Evolutionary conservation across 2,113 vertebrate genomes (phyloP).

Genomic region (Gallinago media): DNA sequence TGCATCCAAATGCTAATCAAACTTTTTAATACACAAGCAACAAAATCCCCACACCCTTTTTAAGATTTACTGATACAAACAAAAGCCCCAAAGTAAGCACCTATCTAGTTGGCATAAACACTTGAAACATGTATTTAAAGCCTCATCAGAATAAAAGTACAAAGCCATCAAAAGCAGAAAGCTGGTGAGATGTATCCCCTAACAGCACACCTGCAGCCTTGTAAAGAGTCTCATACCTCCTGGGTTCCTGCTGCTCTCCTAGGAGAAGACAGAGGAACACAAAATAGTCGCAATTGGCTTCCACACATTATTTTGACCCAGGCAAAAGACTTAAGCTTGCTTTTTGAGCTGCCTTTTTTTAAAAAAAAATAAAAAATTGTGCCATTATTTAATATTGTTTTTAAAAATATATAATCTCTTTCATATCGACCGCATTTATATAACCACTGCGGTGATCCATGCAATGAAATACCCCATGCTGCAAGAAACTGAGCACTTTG

Average conservation of each 20-base stretch:
- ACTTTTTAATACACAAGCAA: neutral
- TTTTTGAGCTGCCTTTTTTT: neutral
- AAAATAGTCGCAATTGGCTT: neutral
- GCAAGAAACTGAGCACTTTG: neutral
- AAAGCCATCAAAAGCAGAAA: slow-evolving; percentile 17
- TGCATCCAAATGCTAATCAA: neutral
- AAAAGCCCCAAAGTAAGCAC: neutral
- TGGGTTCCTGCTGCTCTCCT: neutral
- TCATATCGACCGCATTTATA: neutral
- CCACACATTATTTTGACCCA: neutral
- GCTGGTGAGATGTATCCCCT: neutral
- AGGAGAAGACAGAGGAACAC: neutral
- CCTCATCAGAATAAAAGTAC: slow-evolving; percentile 30
- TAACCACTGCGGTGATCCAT: neutral
- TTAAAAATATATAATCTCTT: neutral
- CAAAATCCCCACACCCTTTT: neutral
- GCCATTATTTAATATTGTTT: neutral
- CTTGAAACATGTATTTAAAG: slow-evolving; percentile 10
- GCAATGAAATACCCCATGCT: neutral
- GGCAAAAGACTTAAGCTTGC: neutral
- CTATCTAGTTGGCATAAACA: slow-evolving; percentile 20
- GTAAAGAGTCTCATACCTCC: neutral
- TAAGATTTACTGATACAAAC: neutral
- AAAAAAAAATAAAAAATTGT: neutral
- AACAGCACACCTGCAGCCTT: slow-evolving; percentile 3